Percentiles rank a stretch among this genome's conserved stretches.
Evolutionary conservation across 1,140 invertebrate species (phyloP).

Genomic region (Drosophila nebulosa): DNA sequence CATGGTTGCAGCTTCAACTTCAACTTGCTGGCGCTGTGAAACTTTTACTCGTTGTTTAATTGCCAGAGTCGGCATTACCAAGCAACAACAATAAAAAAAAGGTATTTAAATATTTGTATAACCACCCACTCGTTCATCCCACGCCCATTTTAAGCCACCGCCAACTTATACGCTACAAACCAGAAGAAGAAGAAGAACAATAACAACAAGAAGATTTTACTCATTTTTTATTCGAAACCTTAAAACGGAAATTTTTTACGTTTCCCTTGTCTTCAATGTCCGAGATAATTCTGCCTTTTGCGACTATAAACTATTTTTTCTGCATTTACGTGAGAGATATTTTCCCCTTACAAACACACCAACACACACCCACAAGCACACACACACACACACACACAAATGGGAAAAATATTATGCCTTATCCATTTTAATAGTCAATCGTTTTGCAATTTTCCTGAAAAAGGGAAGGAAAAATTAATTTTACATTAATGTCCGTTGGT

Average conservation of each 20-base stretch:
- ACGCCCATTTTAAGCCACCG: neutral
- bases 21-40: constrained; percentile 31
- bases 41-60: constrained; percentile 37
- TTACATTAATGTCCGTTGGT: constrained; percentile 73
- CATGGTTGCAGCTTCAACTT: constrained; percentile 40
- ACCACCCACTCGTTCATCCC: neutral
- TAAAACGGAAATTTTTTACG: constrained; percentile 10
- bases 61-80: neutral
- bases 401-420: constrained; percentile 76
- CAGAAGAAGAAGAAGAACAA: too few species aligned
- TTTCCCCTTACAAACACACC: neutral
- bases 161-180: neutral
- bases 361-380: too few species aligned
- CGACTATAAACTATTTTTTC: constrained; percentile 73
- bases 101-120: constrained; percentile 28
- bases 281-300: constrained; percentile 42
- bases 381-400: constrained; percentile 33
- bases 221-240: constrained; percentile 29
- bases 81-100: constrained; percentile 20
- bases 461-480: constrained; percentile 59
- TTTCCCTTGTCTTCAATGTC: neutral
- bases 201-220: constrained; percentile 15
- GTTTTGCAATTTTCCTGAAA: constrained; percentile 61
- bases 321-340: constrained; percentile 62
- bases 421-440: constrained; percentile 78